These are phyloP conservation scores for Ectemnius lituratus DNA, from an alignment of 2,888 invertebrate genomes.

Conservation along the genomic window DNA sequence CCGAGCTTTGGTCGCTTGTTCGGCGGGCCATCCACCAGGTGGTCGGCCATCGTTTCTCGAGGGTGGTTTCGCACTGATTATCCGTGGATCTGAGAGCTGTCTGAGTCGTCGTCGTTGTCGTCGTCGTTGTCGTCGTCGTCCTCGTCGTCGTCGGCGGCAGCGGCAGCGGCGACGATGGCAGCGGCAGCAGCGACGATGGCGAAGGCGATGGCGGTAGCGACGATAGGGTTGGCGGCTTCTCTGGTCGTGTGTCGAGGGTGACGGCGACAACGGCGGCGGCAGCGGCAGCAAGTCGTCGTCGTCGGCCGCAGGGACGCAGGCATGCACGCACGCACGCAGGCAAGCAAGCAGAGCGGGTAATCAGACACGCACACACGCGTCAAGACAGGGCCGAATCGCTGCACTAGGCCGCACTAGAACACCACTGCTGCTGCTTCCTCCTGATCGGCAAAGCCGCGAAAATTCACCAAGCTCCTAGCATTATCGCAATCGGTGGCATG, in stretches of 20 bases:
- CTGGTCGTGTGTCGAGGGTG: constrained; percentile 2
- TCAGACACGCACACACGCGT: constrained; percentile 41
- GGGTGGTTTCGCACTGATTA: too few species aligned
- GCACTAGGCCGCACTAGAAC: constrained; percentile 57
- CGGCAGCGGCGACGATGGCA: constrained; percentile 6
- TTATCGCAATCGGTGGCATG: constrained; percentile 52
- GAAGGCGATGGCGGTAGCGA: constrained; percentile 4
- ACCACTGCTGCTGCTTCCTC: constrained; percentile 39
- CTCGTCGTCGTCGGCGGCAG: not conserved
- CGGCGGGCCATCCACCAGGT: constrained; percentile 96
- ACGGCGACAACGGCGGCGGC: constrained; percentile 34
- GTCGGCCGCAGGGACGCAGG: constrained; percentile 35
- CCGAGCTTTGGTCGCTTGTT: constrained; percentile 96
- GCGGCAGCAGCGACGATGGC: not conserved
- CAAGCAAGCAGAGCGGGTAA: constrained; percentile 25
- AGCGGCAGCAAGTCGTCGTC: constrained; percentile 26
- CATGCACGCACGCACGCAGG: constrained; percentile 44
- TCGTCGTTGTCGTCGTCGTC: too few species aligned
- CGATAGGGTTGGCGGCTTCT: constrained; percentile 3
- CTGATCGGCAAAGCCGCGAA: constrained; percentile 46
- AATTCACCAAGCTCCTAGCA: constrained; percentile 59
- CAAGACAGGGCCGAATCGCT: constrained; percentile 36
- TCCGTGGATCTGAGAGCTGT: too few species aligned
- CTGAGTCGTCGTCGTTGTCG: too few species aligned
- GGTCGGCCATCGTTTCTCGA: constrained; percentile 89